Evolutionary conservation across 2,797 vertebrate species (phyloP), one percentile per base, ranked within the genome.

Genomic region (Galaxias olidus): DNA sequence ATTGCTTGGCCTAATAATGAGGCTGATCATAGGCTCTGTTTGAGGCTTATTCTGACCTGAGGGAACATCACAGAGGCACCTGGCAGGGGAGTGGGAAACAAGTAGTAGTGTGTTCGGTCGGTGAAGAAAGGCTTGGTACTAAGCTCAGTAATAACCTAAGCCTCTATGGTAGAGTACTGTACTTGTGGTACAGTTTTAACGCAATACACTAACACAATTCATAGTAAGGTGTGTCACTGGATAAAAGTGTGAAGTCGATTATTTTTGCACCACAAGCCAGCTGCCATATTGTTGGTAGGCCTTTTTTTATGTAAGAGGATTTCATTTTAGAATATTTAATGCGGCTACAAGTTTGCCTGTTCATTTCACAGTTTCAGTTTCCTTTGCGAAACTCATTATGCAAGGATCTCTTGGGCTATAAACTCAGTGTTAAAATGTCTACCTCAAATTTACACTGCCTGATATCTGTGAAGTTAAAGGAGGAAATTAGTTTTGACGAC

Each of bases 321-420:
- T 79, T 74, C 66, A 80, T 80, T 86, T 76, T 74, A 67, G 75
- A 63, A 76, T 75, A 71, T 53, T 76, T 68, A 83, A 81, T 83
- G 80, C 82, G 77, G 63, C 75, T 85, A 73, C 63, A 68, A 69
- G 69, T 83, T 47, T 77, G 76, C 65, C 66, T 84, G 75, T 80
- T 87, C 74, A 80, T 86, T 84, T 87, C 80, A 80, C 75, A 76
- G 76, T 80, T 85, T 84, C 75, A 76, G 76, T 80, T 85, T 84
- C 69, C 78, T 79, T 82, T 52, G 69, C 66, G 76, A 78, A 88
- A 79, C 66, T 85, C 76, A 89, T 86, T 86, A 77, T 80, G 59
- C 63, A 14, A 46, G 55, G 57, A 61, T 75, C 64, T 74, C 76
- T 69, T 83, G 70, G 67, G 73, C 66, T 80, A 53, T 52, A 67